Base-by-base conservation (phyloP, 2,113 vertebrate species). In the Chauna torquata region DNA sequence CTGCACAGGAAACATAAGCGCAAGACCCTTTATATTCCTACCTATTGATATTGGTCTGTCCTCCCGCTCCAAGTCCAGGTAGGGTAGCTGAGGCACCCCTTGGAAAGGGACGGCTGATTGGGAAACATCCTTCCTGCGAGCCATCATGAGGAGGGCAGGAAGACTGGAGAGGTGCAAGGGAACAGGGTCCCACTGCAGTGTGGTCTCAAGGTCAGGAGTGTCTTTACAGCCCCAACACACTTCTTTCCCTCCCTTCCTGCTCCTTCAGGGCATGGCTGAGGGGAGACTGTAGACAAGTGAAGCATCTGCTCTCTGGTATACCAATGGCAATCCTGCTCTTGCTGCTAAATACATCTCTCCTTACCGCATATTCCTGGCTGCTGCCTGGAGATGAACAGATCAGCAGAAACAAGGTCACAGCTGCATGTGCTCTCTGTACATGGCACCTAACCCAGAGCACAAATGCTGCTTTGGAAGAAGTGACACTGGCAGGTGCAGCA, bases 321-420 rank as follows among this genome's bases (percentile, higher is more conserved):
- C 27, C 82, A 66, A 5, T 3, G 36, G 45, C 68, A 88, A 62
- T 49, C 44, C 82, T 74, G 68, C 66, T 64, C 59, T 86, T 52
- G 58, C 62, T 93, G 77, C 57, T 75, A 83, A 89, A 93, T 38
- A 88, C 57, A 58, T 24, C 66, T 77, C 87, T 86, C 50, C 58
- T 9, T 19, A n/a, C 52, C 2, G 3, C n/a, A 55, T 9, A 4
- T 36, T 42, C 62, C 74, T 44, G 76, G 59, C 59, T 50, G 54
- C 78, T 76, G 49, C 42, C 42, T 0, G 0, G 50, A 91, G 80
- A 50, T 70, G 82, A 92, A 38, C 8, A 52, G 61, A 59, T 50
- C 78, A 81, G 78, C 75, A 94, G 62, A 80, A 95, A 81, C 55
- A 90, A 95, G 92, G 94, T 89, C 92, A 61, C 77, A 83, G 92